Conservation (phyloP, 2,797 vertebrate species). For the Busarellus nigricollis region DNA sequence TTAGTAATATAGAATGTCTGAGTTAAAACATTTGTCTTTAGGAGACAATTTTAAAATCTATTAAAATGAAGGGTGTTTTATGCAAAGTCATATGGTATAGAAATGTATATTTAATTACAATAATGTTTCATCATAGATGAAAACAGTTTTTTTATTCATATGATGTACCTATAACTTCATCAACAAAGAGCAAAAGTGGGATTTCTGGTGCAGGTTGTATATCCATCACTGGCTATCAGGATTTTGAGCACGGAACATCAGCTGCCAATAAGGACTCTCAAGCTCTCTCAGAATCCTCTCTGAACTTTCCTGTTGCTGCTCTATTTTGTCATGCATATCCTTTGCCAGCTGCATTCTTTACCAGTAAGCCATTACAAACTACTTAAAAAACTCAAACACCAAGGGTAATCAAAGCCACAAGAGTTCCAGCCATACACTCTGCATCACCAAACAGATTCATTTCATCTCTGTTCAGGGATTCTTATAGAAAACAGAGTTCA, state of each 20-base stretch:
- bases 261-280: background rate
- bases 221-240: background rate
- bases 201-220: background rate
- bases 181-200: background rate
- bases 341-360: background rate
- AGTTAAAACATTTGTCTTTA: background rate
- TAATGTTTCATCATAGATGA: background rate
- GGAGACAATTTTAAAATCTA: background rate
- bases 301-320: background rate
- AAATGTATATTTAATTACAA: background rate
- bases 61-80: background rate
- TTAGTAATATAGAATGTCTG: background rate
- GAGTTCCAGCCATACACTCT: background rate
- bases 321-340: background rate
- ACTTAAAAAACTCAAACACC: background rate
- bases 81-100: background rate
- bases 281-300: background rate
- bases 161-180: background rate
- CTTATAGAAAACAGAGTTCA: background rate
- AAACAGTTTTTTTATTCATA: background rate
- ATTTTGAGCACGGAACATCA: background rate
- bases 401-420: background rate
- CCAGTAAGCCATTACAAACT: background rate
- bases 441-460: background rate
- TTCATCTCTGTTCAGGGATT: background rate